Evolutionary conservation across 2,888 invertebrate species (phyloP), one percentile per base, ranked within the genome.

Genomic region (Busseola fusca): DNA sequence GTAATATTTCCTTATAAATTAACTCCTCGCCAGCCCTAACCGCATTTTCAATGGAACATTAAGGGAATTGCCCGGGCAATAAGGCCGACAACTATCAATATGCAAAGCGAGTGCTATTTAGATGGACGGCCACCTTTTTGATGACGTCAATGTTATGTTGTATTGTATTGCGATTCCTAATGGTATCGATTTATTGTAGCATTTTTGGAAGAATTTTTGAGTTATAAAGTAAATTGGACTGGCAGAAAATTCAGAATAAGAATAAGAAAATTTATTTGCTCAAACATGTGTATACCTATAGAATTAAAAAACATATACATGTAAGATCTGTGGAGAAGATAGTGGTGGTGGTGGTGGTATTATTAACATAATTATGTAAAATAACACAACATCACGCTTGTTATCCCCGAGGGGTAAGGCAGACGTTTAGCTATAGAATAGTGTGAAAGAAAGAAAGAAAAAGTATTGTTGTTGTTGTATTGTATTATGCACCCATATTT

Each of bases 41-140:
- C 72, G 72, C 65, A 72, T 70, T 84, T 83, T 71, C 82, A 81
- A 81, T 81, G 68, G 76, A 60, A 78, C 84, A 79, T 84, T 85
- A 84, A 76, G 84, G 74, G 85, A 84, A 85, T 85, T 84, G 80
- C 74, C 65, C 64, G 18, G 45, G 68, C 72, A 60, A 77, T 75
- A 63, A 71, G 67, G 74, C 70, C 59, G 66, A 45, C 42, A 66
- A 74, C 65, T 73, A 81, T 85, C 85, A 72, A 74, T 76, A 85
- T 83, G 78, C 81, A 76, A 74, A 72, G 37, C 63, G 54, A 25
- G 60, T 62, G n/a, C 60, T 71, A 69, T 56, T 71, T 58, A 65
- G 30, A 34, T 69, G 62, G 66, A n/a, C 63, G 69, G 56, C n/a
- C 54, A 48, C 58, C 66, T 66, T 77, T 71, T 42, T 21, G 59